Conservation (phyloP, 2,888 invertebrate species). For the Gasteruption jaculator region DNA sequence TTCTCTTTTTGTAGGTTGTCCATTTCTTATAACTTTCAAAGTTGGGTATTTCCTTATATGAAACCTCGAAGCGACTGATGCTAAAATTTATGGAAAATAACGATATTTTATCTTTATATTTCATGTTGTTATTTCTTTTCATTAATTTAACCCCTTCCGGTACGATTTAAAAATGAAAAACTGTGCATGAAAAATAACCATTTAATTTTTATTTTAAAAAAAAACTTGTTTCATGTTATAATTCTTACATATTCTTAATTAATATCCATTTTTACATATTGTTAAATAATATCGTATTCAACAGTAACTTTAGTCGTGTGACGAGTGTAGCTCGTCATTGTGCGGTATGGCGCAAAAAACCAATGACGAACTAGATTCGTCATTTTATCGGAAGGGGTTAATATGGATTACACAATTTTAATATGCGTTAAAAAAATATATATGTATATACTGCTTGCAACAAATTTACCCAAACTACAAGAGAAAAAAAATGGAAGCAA, state of each 20-base stretch:
- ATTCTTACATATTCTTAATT: neutral
- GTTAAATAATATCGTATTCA: too few species aligned
- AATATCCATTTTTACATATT: neutral
- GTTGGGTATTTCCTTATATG: slow-evolving; percentile 99
- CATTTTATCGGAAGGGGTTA: too few species aligned
- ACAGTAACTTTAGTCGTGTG: too few species aligned
- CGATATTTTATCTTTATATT: neutral
- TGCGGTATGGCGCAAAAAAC: too few species aligned
- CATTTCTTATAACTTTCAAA: slow-evolving; percentile 88
- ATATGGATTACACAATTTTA: neutral
- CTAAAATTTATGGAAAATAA: slow-evolving; percentile 45
- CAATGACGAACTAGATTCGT: too few species aligned
- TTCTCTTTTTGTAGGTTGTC: slow-evolving; percentile 83
- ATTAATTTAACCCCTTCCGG: too few species aligned
- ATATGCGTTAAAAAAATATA: slow-evolving; percentile 3
- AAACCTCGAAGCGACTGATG: slow-evolving; percentile 78
- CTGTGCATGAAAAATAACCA: too few species aligned
- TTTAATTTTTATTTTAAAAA: too few species aligned
- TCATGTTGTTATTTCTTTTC: too few species aligned
- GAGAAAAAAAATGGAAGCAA: neutral
- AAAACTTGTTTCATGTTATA: neutral
- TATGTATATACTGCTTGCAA: neutral
- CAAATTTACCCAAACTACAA: neutral
- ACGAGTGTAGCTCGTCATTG: too few species aligned
- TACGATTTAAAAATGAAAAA: too few species aligned